Evolutionary conservation across 2,113 vertebrate genomes (phyloP), one percentile per base, ranked within the genome.

Genomic region (Steatornis caripensis): DNA sequence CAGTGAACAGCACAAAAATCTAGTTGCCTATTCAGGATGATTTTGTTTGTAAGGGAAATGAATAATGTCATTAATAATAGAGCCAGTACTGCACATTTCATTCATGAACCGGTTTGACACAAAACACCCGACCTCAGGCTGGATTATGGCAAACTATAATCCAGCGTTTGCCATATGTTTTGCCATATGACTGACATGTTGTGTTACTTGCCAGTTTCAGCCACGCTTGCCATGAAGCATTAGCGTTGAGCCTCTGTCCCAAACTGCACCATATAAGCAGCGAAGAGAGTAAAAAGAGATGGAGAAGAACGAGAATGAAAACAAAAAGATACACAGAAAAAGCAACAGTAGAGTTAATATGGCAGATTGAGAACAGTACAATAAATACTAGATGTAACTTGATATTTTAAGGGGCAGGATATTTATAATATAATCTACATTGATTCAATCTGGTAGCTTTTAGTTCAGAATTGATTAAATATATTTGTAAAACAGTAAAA

Each of bases 121-220:
- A 76, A 95, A 74, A 94, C 66, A 96, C 84, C 84, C 76, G 75
- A 80, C 45, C 78, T 93, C 94, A 93, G 91, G 61, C 89, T 83
- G 97, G 96, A 98, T 98, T 95, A 69, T 43, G 84, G 95, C 95
- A 96, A 82, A 96, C 96, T 97, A 96, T 98, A 98, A 98, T 98
- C 98, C 98, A 97, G 97, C 96, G 70, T 96, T 96, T 97, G 90
- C 97, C 95, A 97, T 97, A 97, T 80, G 96, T 80, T 60, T 92
- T 93, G 90, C 93, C 98, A 98, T 94, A 97, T 97, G 98, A 98
- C 96, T 91, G 90, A 97, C 97, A 98, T 97, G 97, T 96, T 48
- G 96, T 89, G 79, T 95, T 98, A 98, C 98, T 98, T 98, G 98
- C 98, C 98, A 98, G 98, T 97, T 97, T 98, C 97, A 97, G 98